Evolutionary conservation across 2,888 invertebrate species (phyloP).

Genomic region (Caenorhabditis zanzibari): DNA sequence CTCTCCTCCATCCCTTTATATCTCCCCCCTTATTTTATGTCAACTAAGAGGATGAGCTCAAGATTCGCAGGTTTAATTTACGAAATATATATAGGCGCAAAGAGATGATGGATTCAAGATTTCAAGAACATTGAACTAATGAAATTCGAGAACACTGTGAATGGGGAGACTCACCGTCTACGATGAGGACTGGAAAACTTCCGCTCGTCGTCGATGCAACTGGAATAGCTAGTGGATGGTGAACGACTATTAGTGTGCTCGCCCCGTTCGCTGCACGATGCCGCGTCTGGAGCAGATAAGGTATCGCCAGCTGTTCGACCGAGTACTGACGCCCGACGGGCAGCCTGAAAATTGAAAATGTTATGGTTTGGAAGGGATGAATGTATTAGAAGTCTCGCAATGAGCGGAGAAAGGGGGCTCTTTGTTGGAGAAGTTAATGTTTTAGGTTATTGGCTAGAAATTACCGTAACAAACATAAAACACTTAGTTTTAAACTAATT

Average conservation of each 20-base stretch:
- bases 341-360: conserved; percentile 58
- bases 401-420: too few relatives aligned
- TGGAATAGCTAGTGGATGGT: conserved; percentile 67
- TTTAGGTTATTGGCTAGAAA: too few relatives aligned
- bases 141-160: conserved; percentile 2
- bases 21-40: conserved; percentile 6
- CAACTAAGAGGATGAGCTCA: conserved; percentile 6
- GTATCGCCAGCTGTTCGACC: conserved; percentile 61
- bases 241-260: conserved; percentile 58
- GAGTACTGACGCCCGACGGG: conserved; percentile 67
- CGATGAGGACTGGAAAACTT: conserved; percentile 69
- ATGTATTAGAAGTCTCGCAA: too few relatives aligned
- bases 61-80: conserved; percentile 16
- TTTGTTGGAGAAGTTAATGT: too few relatives aligned
- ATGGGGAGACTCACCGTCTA: conserved; percentile 49
- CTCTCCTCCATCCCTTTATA: background rate
- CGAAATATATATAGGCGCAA: background rate
- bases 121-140: conserved; percentile 19
- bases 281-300: conserved; percentile 57
- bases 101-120: background rate
- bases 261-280: conserved; percentile 52
- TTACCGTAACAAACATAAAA: too few relatives aligned
- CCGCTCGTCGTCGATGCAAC: conserved; percentile 68
- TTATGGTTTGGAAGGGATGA: background rate
- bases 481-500: too few relatives aligned